These are phyloP conservation scores for Tragopan temminckii DNA, from an alignment of 2,797 vertebrate species.

Conservation along the genomic window DNA sequence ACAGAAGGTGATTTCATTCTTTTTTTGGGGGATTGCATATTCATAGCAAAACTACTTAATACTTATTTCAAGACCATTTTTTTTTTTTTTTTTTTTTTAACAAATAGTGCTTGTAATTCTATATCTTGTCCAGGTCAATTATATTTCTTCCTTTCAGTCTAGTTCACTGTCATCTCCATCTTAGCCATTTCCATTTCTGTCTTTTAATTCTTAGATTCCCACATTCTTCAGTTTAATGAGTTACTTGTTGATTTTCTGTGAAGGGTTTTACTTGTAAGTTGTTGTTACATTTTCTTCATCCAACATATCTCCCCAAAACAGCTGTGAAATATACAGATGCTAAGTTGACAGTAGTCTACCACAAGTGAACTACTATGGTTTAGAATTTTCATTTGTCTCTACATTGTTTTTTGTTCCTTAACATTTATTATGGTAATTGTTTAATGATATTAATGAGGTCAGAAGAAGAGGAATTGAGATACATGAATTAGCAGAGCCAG, in stretches of 20 bases:
- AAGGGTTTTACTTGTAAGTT: not conserved
- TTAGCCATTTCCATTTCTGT: not conserved
- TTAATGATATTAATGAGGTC: not conserved
- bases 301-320: not conserved
- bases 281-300: not conserved
- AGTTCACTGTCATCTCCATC: not conserved
- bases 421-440: not conserved
- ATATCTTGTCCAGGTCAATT: not conserved
- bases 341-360: not conserved
- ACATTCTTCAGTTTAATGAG: not conserved
- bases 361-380: not conserved
- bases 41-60: not conserved
- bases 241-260: not conserved
- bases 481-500: not conserved
- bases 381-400: not conserved
- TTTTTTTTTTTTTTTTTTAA: not conserved
- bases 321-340: not conserved
- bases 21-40: not conserved
- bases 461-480: not conserved
- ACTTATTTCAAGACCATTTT: not conserved
- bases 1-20: not conserved
- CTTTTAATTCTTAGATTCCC: not conserved
- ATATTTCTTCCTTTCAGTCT: not conserved
- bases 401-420: not conserved
- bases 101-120: not conserved